Evolutionary conservation across 2,113 vertebrate genomes (phyloP), one percentile per base, ranked within the genome.

Genomic region (Benthochromis sp.): DNA sequence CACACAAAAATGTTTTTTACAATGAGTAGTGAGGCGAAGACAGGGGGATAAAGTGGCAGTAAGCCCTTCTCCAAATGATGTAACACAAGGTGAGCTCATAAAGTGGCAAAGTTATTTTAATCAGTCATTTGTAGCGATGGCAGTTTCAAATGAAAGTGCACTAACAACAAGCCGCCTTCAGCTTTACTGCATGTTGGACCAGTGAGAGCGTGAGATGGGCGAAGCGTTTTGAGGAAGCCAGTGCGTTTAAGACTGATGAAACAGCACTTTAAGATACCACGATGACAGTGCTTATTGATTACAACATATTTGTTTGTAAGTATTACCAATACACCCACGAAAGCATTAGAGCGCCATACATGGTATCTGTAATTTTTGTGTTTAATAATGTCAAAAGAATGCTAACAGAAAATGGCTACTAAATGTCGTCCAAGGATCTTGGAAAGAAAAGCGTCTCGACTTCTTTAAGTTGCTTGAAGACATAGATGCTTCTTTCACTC

Each of bases 31-130:
- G 55, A 17, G 55, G 57, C 5, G 0, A 17, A 61, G 14, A 31
- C 8, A 0, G 4, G 2, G 57, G 5, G 27, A 31, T 0, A 40
- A 3, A 24, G 7, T 40, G 8, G 36, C 36, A 69, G 63, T 8
- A 71, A 6, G 36, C n/a, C 12, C 66, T 24, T 27, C 38, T 71
- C 36, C 69, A 73, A 73, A 45, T 17, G 8, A 45, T 45, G 38
- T 16, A 6, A 45, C 38, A 45, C 38, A 27, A 73, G 38, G 2
- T 3, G 66, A 73, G 66, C 21, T 21, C 21, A 21, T 21, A 21
- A 21, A 21, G 21, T 21, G 21, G 36, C 36, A 40, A 21, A 24
- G 21, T 43, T 0, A 24, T 16, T 45, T 24, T 24, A 71, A 71
- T 2, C n/a, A 1, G 12, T 71, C 66, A 24, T 71, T 43, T 73